Conservation (phyloP, 2,113 vertebrate species). For the Porphyrio hochstetteri region DNA sequence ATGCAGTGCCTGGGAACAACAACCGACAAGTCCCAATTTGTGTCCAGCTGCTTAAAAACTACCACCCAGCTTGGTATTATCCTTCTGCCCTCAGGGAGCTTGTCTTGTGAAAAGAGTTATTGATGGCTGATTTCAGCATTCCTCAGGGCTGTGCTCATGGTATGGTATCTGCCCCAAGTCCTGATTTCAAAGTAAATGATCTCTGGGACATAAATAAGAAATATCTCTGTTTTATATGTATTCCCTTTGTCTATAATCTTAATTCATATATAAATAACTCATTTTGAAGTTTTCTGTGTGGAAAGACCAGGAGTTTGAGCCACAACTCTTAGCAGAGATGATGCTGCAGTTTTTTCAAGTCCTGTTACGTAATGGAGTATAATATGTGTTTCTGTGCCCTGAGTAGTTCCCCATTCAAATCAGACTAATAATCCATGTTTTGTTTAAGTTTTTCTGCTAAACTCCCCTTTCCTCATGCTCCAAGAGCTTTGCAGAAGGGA, state of each 20-base stretch:
- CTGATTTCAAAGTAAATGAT: constrained; percentile 39
- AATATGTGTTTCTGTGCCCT: background rate
- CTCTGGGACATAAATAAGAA: background rate
- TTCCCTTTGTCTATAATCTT: background rate
- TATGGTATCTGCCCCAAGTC: constrained; percentile 37
- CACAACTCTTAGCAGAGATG: background rate
- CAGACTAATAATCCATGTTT: background rate
- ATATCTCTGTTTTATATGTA: background rate
- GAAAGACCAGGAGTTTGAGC: background rate
- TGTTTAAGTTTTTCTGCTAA: background rate
- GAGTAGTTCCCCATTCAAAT: background rate
- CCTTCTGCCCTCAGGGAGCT: constrained; percentile 41
- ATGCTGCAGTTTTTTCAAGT: background rate
- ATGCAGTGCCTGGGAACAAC: constrained; percentile 59
- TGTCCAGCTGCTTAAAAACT: constrained; percentile 69
- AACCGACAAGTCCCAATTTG: constrained; percentile 58
- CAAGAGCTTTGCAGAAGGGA: background rate
- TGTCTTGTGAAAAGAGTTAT: constrained; percentile 61
- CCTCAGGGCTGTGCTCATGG: constrained; percentile 56
- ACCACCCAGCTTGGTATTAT: constrained; percentile 65
- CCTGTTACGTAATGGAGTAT: background rate
- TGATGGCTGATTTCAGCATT: constrained; percentile 65
- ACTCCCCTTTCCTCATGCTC: background rate
- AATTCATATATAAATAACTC: background rate
- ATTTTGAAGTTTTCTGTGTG: background rate